Evolutionary conservation across 1,140 invertebrate genomes (phyloP).

Genomic region (Tetramorium simillimum): DNA sequence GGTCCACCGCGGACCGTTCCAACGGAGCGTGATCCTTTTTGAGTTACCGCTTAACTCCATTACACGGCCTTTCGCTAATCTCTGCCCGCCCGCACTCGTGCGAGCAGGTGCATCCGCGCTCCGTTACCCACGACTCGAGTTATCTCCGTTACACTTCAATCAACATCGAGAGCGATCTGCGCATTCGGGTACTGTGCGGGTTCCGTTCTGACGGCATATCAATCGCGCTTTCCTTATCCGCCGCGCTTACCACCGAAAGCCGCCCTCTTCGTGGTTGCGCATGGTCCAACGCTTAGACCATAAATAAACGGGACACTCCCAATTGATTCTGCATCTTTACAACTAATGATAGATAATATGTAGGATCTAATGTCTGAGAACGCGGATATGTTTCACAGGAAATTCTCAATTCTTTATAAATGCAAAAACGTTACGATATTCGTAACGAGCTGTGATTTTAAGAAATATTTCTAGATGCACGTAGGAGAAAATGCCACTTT

Average conservation of each 20-base stretch:
- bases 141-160: constrained; percentile 84
- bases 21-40: constrained; percentile 80
- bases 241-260: constrained; percentile 35
- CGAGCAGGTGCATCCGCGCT: constrained; percentile 81
- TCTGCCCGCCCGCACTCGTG: constrained; percentile 69
- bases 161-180: constrained; percentile 79
- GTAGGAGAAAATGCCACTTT: not conserved
- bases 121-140: constrained; percentile 78
- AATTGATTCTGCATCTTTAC: not conserved
- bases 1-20: constrained; percentile 72
- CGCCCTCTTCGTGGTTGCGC: constrained; percentile 1
- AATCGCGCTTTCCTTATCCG: constrained; percentile 62
- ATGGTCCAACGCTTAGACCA: not conserved
- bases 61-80: constrained; percentile 79
- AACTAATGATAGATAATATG: not conserved
- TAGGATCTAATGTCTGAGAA: not conserved
- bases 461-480: not conserved
- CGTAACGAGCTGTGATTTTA: not conserved
- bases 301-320: not conserved
- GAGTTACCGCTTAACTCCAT: constrained; percentile 76
- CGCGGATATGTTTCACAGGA: not conserved
- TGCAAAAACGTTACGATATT: not conserved
- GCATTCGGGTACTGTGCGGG: constrained; percentile 57
- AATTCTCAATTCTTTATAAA: not conserved
- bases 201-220: constrained; percentile 53